Evolutionary conservation across 2,797 vertebrate species (phyloP).

Genomic region (Spinus pinus): DNA sequence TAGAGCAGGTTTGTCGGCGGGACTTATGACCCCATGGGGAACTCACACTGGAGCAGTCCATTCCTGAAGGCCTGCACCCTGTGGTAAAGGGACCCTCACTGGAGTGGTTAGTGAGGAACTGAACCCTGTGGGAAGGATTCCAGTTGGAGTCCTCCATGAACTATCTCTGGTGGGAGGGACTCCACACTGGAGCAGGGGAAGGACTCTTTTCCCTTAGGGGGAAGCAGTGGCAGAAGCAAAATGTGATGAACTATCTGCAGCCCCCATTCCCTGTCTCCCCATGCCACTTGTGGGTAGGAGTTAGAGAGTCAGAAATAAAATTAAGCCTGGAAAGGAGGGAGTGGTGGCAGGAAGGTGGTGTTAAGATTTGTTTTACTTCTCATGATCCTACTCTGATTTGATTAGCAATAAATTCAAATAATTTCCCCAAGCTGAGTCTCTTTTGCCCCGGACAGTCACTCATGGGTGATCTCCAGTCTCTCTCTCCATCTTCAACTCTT

Average conservation of each 20-base stretch:
- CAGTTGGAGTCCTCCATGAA: neutral
- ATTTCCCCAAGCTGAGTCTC: neutral
- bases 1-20: neutral
- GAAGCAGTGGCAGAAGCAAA: neutral
- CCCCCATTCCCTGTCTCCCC: neutral
- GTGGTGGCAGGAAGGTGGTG: neutral
- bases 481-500: neutral
- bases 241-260: neutral
- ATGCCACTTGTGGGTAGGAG: neutral
- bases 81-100: accelerated
- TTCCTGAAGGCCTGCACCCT: neutral
- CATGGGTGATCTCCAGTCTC: accelerated
- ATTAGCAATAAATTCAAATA: neutral
- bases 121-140: neutral
- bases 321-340: neutral
- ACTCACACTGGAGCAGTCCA: neutral
- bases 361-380: neutral
- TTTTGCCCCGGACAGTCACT: neutral
- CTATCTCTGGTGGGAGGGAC: neutral
- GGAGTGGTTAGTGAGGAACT: neutral
- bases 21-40: accelerated
- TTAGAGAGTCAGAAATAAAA: neutral
- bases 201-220: neutral
- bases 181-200: neutral
- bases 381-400: neutral